phyloP scores from a whole-genome alignment of 2,113 vertebrate genomes.

The Genyomyrus donnyi region DNA sequence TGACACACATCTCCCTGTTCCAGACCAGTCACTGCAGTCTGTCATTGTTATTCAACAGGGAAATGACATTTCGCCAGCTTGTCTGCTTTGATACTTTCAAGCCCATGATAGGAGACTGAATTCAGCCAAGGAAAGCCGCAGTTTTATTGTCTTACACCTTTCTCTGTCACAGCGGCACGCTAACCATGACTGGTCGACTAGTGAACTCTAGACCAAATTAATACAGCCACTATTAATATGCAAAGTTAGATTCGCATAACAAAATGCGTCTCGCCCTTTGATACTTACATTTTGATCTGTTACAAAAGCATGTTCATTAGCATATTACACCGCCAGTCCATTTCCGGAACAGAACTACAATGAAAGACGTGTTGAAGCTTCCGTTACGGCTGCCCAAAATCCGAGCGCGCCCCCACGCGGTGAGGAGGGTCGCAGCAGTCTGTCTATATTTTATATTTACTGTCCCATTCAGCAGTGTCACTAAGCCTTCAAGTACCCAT shows the following conservation, averaged over 20 bases:
- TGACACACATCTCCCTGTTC: not conserved
- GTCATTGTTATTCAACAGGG: not conserved
- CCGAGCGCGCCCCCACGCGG: constrained; percentile 3
- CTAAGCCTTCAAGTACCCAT: not conserved
- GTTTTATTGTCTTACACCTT: not conserved
- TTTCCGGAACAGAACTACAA: constrained; percentile 1
- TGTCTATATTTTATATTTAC: not conserved
- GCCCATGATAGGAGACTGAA: not conserved
- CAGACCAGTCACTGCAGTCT: not conserved
- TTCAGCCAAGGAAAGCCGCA: not conserved
- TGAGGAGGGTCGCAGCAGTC: not conserved
- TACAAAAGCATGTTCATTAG: constrained; percentile 9
- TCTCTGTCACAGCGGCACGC: not conserved
- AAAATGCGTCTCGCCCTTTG: not conserved
- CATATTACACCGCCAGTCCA: not conserved
- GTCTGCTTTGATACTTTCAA: not conserved
- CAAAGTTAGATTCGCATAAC: not conserved
- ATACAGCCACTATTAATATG: not conserved
- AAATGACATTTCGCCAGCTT: not conserved
- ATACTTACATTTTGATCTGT: constrained; percentile 16
- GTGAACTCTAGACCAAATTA: not conserved
- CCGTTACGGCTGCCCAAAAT: too few relatives aligned
- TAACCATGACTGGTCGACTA: not conserved
- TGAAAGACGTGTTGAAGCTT: not conserved
- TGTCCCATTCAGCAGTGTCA: not conserved